phyloP scores from a whole-genome alignment of 2,797 vertebrate genomes.

The Parauchenoglanis punctatus region DNA sequence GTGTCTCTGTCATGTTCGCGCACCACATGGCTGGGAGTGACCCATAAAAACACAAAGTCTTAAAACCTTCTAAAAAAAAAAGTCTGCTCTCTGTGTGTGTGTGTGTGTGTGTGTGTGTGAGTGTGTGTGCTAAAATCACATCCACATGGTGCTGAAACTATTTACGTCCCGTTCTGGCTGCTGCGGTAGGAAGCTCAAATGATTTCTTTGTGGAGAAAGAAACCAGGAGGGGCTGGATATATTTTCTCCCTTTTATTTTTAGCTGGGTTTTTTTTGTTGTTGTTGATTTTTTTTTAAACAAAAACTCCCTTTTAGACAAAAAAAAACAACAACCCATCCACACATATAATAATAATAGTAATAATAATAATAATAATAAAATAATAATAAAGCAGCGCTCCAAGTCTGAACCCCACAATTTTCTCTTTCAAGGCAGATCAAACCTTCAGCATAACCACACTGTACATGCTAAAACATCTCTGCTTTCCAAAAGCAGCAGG shows the following conservation, averaged over 20 bases:
- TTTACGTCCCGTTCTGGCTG: conserved; percentile 79
- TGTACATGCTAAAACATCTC: conserved; percentile 15
- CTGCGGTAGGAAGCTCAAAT: conserved; percentile 85
- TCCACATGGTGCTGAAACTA: conserved; percentile 85
- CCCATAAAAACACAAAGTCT: conserved; percentile 31
- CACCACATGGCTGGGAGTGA: conserved; percentile 35
- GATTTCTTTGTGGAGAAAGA: conserved; percentile 83
- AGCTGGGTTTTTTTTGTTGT: conserved; percentile 53
- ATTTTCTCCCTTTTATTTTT: conserved; percentile 74
- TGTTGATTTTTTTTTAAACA: conserved; percentile 67
- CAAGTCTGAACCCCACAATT: conserved; percentile 53
- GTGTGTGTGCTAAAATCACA: conserved; percentile 78
- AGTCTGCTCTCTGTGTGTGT: background rate
- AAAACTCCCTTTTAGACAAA: conserved; percentile 52
- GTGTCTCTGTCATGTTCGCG: conserved; percentile 16
- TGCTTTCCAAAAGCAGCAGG: conserved; percentile 5
- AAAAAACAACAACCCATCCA: background rate
- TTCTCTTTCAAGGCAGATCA: conserved; percentile 53
- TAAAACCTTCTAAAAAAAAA: background rate
- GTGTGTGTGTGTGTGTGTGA: conserved; percentile 56
- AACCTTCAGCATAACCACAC: conserved; percentile 32
- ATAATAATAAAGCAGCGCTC: background rate
- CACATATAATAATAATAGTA: background rate
- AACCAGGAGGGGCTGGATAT: conserved; percentile 63
- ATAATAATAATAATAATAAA: background rate